Percentiles rank a stretch among this genome's conserved stretches.
Evolutionary conservation across 2,113 vertebrate species (phyloP).

Genomic region (Melanerpes formicivorus): DNA sequence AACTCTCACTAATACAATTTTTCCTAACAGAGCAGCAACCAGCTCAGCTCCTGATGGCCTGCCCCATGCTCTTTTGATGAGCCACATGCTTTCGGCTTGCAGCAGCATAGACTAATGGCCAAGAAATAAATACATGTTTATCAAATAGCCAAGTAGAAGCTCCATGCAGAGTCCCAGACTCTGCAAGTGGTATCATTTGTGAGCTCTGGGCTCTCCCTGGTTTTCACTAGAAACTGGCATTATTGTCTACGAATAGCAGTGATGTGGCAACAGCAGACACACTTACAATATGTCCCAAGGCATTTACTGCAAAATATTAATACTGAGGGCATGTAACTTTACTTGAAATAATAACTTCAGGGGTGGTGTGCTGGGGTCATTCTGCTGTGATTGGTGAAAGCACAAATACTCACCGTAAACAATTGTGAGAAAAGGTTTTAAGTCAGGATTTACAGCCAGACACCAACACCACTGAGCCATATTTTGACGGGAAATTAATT

Average conservation of each 20-base stretch:
- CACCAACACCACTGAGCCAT: neutral
- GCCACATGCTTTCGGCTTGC: neutral
- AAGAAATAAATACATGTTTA: neutral
- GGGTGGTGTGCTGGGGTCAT: neutral
- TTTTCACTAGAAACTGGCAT: neutral
- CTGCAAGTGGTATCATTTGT: neutral
- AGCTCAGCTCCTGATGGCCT: neutral
- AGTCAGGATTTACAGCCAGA: slow-evolving; percentile 46
- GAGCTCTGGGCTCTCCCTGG: neutral
- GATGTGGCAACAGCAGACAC: neutral
- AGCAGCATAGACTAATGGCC: neutral
- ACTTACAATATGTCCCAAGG: neutral
- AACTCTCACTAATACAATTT: neutral
- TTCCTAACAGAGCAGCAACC: neutral
- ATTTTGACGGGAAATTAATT: slow-evolving; percentile 49
- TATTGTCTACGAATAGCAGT: neutral
- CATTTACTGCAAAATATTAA: neutral
- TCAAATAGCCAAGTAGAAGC: neutral
- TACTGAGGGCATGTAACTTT: neutral
- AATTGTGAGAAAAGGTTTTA: neutral
- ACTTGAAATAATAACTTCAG: neutral
- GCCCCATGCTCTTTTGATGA: neutral
- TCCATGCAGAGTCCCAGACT: neutral
- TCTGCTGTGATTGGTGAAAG: neutral
- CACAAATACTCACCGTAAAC: slow-evolving; percentile 3